Evolutionary conservation across 2,888 invertebrate genomes (phyloP), one percentile per base, ranked within the genome.

Genomic region (Lymantria dispar): DNA sequence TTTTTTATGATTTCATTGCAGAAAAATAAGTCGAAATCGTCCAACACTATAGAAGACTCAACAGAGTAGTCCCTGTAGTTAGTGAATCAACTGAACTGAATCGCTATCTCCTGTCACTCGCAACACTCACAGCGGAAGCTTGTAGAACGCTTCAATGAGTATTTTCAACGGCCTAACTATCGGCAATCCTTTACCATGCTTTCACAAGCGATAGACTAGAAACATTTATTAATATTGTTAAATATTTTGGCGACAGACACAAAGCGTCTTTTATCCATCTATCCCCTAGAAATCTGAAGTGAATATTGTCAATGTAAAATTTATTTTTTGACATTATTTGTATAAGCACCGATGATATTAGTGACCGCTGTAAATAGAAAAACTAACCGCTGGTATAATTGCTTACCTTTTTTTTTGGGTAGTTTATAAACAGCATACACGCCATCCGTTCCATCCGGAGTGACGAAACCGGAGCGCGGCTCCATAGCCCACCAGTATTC

Each of bases 131-230:
- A 67, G 61, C 80, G 81, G 83, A 85, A 83, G 80, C 80, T 68
- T 70, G 68, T 70, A 72, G 68, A 69, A 75, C 77, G 77, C 78
- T 75, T 64, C 68, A 67, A 53, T 69, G 75, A 72, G 66, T 71
- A 76, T 77, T 79, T 67, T 78, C 78, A 76, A 80, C 76, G 79
- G 74, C 80, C 66, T 76, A 80, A 76, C 79, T 78, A 75, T 77
- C 69, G 67, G 70, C 87, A 89, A 90, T 90, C 89, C 89, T 89
- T 89, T 86, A 77, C 80, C 82, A 83, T 76, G 85, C 86, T 85
- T 89, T 89, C 75, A 81, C 72, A 76, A 79, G 83, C 80, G 85
- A 74, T 68, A 85, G 83, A 78, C 76, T 84, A 81, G 77, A 81
- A 85, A 79, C 72, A 69, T 77, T 75, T 80, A 79, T 78, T 80